Evolutionary conservation across 2,888 invertebrate species (phyloP).

Genomic region (Eupeodes latifasciatus): DNA sequence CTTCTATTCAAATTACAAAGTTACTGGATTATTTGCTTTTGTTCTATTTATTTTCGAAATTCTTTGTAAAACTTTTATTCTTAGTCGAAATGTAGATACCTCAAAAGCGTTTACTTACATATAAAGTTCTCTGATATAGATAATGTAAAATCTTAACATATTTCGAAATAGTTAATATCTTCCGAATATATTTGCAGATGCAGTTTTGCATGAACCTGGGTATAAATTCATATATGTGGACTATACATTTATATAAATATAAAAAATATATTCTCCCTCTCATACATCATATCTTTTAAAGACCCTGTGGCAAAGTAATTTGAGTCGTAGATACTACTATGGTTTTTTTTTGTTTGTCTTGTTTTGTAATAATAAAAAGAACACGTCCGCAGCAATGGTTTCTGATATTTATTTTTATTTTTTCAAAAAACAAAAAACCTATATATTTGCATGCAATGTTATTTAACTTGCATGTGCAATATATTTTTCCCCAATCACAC

Average conservation of each 20-base stretch:
- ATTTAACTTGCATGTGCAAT: conserved; percentile 8
- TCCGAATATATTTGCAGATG: neutral
- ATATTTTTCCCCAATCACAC: neutral
- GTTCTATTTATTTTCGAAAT: too few relatives aligned
- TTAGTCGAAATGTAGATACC: too few relatives aligned
- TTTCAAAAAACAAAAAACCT: neutral
- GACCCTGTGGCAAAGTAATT: conserved; percentile 32
- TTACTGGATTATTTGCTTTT: too few relatives aligned
- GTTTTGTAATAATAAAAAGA: neutral
- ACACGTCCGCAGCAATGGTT: conserved; percentile 23
- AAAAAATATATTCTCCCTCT: conserved; percentile 3
- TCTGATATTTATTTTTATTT: conserved; percentile 8
- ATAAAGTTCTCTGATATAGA: too few relatives aligned
- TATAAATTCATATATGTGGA: neutral
- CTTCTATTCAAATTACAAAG: too few relatives aligned
- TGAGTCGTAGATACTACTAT: neutral
- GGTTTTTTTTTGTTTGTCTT: neutral
- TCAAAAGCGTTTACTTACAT: too few relatives aligned
- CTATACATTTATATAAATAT: neutral
- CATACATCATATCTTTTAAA: neutral
- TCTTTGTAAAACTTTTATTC: too few relatives aligned
- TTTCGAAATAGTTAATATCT: too few relatives aligned
- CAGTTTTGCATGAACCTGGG: neutral
- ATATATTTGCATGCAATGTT: conserved; percentile 33
- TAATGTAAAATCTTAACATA: too few relatives aligned